Conservation (phyloP, 2,113 vertebrate genomes). For the Nyctereutes procyonoides region DNA sequence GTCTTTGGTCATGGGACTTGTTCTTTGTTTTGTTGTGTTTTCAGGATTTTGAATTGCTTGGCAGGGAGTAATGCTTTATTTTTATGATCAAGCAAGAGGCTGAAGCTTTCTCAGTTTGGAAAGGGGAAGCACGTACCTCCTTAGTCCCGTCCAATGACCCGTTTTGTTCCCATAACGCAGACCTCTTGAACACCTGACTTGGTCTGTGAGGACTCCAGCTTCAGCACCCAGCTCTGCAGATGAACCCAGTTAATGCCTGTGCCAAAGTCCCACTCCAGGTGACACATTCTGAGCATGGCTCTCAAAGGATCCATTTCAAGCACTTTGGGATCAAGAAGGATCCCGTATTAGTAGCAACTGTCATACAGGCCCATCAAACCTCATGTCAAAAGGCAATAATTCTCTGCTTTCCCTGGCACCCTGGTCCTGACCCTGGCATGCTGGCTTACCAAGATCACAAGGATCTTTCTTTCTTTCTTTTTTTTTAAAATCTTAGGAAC, state of each 20-base stretch:
- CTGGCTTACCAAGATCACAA: background rate
- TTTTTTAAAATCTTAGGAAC: background rate
- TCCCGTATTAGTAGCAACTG: background rate
- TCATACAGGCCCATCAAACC: background rate
- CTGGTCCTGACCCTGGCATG: fast-evolving
- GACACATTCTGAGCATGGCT: background rate
- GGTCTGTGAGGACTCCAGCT: background rate
- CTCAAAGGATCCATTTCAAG: background rate
- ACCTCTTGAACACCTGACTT: background rate
- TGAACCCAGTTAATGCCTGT: background rate
- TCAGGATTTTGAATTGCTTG: background rate
- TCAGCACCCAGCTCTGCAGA: background rate
- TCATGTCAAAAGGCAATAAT: background rate
- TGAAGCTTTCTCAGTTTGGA: background rate
- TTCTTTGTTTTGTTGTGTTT: background rate
- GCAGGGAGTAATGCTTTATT: background rate
- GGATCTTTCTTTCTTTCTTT: background rate
- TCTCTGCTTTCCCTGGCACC: background rate
- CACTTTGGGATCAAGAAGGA: background rate
- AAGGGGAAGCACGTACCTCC: background rate
- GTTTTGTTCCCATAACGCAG: background rate
- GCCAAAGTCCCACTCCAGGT: background rate
- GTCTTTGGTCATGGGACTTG: background rate
- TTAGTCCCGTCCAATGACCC: background rate
- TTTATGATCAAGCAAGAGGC: background rate